These are phyloP conservation scores for Xyrichtys novacula DNA, from an alignment of 2,797 vertebrate species.

Conservation along the genomic window DNA sequence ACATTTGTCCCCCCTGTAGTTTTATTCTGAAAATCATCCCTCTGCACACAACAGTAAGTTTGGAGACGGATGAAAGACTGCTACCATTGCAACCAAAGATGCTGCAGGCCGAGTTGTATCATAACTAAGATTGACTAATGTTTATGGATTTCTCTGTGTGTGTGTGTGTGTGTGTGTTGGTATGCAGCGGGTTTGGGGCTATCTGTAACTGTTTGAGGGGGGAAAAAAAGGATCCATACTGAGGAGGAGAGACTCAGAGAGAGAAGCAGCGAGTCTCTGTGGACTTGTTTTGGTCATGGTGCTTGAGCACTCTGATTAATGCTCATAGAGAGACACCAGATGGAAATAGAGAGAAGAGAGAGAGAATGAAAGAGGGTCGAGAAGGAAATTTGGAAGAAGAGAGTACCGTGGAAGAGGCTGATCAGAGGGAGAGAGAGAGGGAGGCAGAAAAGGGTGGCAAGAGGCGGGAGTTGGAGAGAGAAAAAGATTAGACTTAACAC, in stretches of 20 bases:
- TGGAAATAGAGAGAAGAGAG: constrained; percentile 54
- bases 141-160: constrained; percentile 61
- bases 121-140: constrained; percentile 66
- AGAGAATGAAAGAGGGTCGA: constrained; percentile 35
- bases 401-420: constrained; percentile 53
- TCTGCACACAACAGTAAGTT: constrained; percentile 52
- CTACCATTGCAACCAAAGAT: constrained; percentile 50
- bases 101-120: constrained; percentile 66
- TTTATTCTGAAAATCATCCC: constrained; percentile 54
- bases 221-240: constrained; percentile 24
- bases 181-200: constrained; percentile 18
- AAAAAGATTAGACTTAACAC: constrained; percentile 33
- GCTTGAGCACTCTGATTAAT: constrained; percentile 80
- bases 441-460: constrained; percentile 12
- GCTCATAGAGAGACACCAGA: constrained; percentile 78
- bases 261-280: constrained; percentile 59
- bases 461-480: constrained; percentile 19
- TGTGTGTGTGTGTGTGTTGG: constrained; percentile 26
- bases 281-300: constrained; percentile 81
- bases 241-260: constrained; percentile 53
- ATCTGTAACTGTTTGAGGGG: constrained; percentile 57
- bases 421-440: constrained; percentile 44
- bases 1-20: constrained; percentile 53
- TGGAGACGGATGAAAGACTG: constrained; percentile 64
- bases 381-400: constrained; percentile 57